Base-by-base conservation (phyloP, 2,888 invertebrate genomes). In the Rotaria macrura region DNA sequence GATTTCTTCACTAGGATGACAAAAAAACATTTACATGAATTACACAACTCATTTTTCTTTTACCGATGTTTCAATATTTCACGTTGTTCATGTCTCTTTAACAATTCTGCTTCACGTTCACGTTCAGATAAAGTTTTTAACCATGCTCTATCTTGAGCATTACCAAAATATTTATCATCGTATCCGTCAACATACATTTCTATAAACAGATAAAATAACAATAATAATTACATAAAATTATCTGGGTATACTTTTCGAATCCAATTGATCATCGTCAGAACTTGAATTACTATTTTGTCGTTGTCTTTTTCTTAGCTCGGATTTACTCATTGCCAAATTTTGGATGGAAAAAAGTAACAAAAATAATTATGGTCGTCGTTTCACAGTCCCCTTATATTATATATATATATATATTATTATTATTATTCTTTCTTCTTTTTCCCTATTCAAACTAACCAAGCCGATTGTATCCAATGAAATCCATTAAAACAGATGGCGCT, bases 111-210 rank as follows among this genome's bases (percentile, higher is more conserved):
- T 92, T 99, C 98, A 79, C 98, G 92, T 90, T 98, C 97, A 89
- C 96, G 96, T 90, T 98, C 98, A 0, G 97, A 97, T 93, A 98
- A 94, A 87, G 94, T 94, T 23, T 95, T 96, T 83, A 98, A 92
- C 0, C 95, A 92, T 2, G 95, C 94, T 88, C 95, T 93, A 92
- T 98, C 98, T 88, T 95, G 96, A 87, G 95, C 96, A 91, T 97
- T 97, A 0, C 97, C 97, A 94, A 97, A 97, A 49, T 97, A 93
- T 90, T 97, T 95, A 87, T 97, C 97, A 90, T 97, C 97, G 89
- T 95, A 96, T 87, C 97, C 97, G 92, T 98, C 97, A 90, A 43
- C 40, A 79, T n/a, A 25, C 7, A 79, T n/a, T 79, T 79, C 79
- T 79, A 54, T 25, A 54, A 54, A 54, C 54, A 23, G 9, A 23